Conservation (phyloP, 2,888 invertebrate genomes). For the Nomada ferruginata region DNA sequence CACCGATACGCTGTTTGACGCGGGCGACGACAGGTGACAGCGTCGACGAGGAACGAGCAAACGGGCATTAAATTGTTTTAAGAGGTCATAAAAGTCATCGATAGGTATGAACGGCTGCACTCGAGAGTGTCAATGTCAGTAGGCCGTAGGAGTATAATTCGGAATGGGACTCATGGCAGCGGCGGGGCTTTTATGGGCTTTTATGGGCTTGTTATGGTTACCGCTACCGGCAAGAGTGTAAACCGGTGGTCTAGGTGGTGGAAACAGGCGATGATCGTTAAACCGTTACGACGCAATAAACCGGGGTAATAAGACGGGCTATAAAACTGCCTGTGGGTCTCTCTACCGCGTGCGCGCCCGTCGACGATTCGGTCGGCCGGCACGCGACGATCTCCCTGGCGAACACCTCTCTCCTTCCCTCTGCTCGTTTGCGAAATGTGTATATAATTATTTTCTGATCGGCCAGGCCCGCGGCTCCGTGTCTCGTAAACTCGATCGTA, state of each 20-base stretch:
- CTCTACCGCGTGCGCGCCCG: slow-evolving; percentile 76
- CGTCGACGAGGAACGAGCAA: slow-evolving; percentile 56
- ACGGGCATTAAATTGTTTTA: slow-evolving; percentile 72
- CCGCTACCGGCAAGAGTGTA: slow-evolving; percentile 66
- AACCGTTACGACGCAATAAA: slow-evolving; percentile 83
- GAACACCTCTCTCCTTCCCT: slow-evolving; percentile 40
- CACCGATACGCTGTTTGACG: slow-evolving; percentile 51
- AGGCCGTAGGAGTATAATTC: slow-evolving; percentile 75
- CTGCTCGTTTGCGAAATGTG: slow-evolving; percentile 37
- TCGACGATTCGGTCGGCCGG: slow-evolving; percentile 72
- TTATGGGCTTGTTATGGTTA: slow-evolving; percentile 75
- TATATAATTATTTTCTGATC: slow-evolving; percentile 41
- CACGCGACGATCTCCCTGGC: slow-evolving; percentile 80
- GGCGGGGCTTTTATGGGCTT: slow-evolving; percentile 69
- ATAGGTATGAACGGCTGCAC: slow-evolving; percentile 62
- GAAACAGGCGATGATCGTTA: slow-evolving; percentile 80
- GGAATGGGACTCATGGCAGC: slow-evolving; percentile 78
- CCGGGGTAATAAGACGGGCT: slow-evolving; percentile 80
- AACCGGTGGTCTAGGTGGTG: slow-evolving; percentile 68
- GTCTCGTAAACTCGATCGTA: slow-evolving; percentile 37
- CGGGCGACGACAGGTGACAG: slow-evolving; percentile 59
- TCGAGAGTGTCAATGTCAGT: slow-evolving; percentile 78
- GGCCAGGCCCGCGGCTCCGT: slow-evolving; percentile 36
- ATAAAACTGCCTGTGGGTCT: slow-evolving; percentile 78
- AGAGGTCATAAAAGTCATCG: slow-evolving; percentile 80